These are phyloP conservation scores for Apistogramma diplotaenia DNA, from an alignment of 2,113 vertebrate species.

Conservation along the genomic window DNA sequence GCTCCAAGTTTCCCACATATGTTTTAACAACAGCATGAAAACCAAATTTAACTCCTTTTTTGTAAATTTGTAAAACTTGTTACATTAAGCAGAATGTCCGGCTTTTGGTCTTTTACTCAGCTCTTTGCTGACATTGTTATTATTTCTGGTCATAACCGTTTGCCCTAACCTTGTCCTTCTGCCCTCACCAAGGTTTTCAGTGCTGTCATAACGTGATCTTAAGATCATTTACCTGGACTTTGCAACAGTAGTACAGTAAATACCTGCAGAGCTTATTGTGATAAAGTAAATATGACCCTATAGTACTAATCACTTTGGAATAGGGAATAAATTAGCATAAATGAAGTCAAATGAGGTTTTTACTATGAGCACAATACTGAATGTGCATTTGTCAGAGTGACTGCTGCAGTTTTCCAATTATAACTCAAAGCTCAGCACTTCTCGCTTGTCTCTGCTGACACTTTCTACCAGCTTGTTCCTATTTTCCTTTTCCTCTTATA, in stretches of 20 bases:
- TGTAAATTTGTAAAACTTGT: too few relatives aligned
- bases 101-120: not conserved
- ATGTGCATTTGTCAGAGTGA: conserved; percentile 1
- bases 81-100: not conserved
- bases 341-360: not conserved
- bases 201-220: conserved; percentile 5
- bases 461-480: not conserved
- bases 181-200: conserved; percentile 39
- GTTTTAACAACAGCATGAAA: not conserved
- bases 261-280: not conserved
- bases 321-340: not conserved
- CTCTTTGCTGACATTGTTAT: not conserved
- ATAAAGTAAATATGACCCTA: not conserved
- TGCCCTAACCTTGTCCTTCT: not conserved
- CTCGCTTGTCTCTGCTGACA: not conserved
- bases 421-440: not conserved
- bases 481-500: not conserved
- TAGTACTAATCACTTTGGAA: not conserved
- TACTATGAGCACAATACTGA: not conserved
- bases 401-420: not conserved
- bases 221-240: conserved; percentile 27
- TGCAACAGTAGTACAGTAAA: not conserved
- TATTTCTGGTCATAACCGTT: not conserved
- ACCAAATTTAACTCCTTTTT: not conserved
- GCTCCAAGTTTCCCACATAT: not conserved